These are phyloP conservation scores for Hestina assimilis DNA, from an alignment of 1,140 invertebrate genomes.

Conservation along the genomic window DNA sequence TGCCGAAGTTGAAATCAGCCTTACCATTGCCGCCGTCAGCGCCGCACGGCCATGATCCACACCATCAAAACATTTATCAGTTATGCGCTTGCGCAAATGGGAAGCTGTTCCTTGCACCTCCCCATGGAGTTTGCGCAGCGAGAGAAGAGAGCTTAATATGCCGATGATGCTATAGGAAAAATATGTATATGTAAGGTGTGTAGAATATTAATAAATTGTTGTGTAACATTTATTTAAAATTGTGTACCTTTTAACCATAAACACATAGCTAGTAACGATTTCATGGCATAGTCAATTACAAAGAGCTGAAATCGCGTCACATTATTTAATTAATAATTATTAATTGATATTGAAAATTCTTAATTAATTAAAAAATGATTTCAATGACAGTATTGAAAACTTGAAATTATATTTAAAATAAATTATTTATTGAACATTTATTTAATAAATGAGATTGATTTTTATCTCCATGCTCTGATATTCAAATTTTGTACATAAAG, in stretches of 20 bases:
- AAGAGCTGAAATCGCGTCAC: background rate
- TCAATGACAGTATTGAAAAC: no score
- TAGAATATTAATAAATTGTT: conserved; percentile 7
- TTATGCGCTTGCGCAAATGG: conserved; percentile 94
- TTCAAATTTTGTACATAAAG: no score
- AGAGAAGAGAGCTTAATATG: conserved; percentile 75
- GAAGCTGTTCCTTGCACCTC: conserved; percentile 90
- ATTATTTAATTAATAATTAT: background rate
- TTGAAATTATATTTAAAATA: no score
- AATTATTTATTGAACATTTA: no score
- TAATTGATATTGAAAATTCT: background rate
- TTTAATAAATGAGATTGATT: no score
- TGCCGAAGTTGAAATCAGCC: conserved; percentile 86
- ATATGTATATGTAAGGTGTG: conserved; percentile 4
- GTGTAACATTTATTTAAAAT: background rate
- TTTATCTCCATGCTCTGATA: no score
- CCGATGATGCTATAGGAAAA: conserved; percentile 63
- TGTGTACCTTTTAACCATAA: no score
- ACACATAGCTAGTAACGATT: background rate
- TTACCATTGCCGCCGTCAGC: conserved; percentile 71
- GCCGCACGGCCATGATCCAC: conserved; percentile 67
- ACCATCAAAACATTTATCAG: conserved; percentile 87
- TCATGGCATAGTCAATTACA: conserved; percentile 1
- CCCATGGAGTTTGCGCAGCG: conserved; percentile 87
- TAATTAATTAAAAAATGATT: no score